Evolutionary conservation across 1,140 invertebrate species (phyloP), one percentile per base, ranked within the genome.

Genomic region (Drosophila yakuba): DNA sequence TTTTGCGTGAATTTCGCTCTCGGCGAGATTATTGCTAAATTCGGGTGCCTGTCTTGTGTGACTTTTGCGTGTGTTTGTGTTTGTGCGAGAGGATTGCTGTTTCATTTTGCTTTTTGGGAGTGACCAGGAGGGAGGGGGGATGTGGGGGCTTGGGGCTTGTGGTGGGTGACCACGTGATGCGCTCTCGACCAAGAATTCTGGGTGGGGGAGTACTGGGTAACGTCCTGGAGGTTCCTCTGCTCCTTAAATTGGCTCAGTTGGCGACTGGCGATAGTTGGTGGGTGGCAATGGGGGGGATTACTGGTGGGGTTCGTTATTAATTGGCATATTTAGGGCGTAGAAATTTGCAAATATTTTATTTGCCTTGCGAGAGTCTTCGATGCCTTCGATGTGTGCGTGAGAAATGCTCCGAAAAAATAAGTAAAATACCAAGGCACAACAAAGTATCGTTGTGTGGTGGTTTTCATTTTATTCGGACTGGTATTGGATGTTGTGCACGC

Each of bases 401-500:
- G 74, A 86, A 86, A 81, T 86, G 74, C 63, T 85, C 78, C 68
- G 68, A 59, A 69, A 80, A 84, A 80, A 28, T 68, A 69, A 71
- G 66, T 71, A 43, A 71, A 71, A 71, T 69, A 71, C 50, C 35
- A 69, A 35, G 52, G 47, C 60, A 61, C 52, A 51, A 69, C 47
- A 78, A 47, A 35, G 74, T 77, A 77, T 52, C 58, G 20, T 15
- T 58, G 41, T 61, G 56, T 68, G 57, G 41, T 47, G 14, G 15
- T 50, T 48, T 17, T 28, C 38, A 47, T 47, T 61, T 50, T 59
- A 35, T 43, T 48, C 1, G 50, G 45, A 41, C 47, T 69, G 77
- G 44, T 76, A 64, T 75, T 88, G 73, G 76, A 71, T 86, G 60
- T 85, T 84, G 82, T 88, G 75, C 88, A 90, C 88, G 88, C 88